Base-by-base conservation (phyloP, 2,113 vertebrate genomes). In the Scomber scombrus region DNA sequence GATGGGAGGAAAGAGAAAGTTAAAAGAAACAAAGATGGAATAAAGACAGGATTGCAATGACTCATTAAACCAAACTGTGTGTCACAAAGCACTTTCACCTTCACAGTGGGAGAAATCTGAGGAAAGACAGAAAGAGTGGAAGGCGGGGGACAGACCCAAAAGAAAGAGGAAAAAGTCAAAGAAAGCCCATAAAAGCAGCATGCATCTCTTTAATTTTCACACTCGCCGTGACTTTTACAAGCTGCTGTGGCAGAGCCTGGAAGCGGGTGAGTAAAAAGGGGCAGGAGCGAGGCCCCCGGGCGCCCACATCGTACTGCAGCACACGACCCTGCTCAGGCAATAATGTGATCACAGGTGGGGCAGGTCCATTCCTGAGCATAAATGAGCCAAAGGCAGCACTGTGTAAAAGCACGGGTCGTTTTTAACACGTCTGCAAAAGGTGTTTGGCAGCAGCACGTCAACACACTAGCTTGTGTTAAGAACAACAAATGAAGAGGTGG, bases 141-240 rank as follows among this genome's bases (percentile, higher is more conserved):
- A n/a, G 7, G 11, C 11, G 19, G 16, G 23, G 56, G 40, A 49
- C 0, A 16, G 26, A 23, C 18, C 21, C 11, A 11, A 62, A n/a
- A 50, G 56, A 57, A 50, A 60, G 71, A 63, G 60, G 51, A 62
- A 56, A 81, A 55, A 79, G 56, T 66, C 66, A 76, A 74, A 77
- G 85, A 71, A 81, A 85, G 73, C 88, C 89, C 76, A 56, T 92
- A 92, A 93, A 92, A 84, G 56, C 86, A 90, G 83, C 82, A 68
- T 74, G 81, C 23, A 57, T 83, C 85, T 73, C 89, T 88, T 92
- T 90, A 69, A 89, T 88, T 93, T 92, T 86, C 80, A 89, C 84
- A 63, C 73, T 70, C 14, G 74, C 78, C 4, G 9, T 73, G 70
- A 88, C 78, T 80, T 92, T 93, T 88, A 94, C 88, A 89, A 91